These are phyloP conservation scores for Pao palembangensis DNA, from an alignment of 2,113 vertebrate genomes.

Conservation along the genomic window DNA sequence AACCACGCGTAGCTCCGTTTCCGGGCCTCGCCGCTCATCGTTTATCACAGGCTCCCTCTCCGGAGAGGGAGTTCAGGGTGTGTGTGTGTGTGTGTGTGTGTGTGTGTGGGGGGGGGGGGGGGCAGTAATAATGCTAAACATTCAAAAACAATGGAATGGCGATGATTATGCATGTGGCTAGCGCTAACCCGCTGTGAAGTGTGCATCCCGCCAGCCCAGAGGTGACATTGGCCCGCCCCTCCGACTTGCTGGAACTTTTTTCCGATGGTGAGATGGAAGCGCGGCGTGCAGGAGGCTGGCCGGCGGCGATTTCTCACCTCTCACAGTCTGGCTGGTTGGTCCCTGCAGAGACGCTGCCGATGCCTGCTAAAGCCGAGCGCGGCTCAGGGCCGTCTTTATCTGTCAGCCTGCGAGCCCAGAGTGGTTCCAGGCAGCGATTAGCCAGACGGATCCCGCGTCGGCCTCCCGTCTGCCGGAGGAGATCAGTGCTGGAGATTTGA, in stretches of 20 bases:
- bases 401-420: conserved; percentile 62
- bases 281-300: conserved; percentile 48
- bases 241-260: conserved; percentile 43
- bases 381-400: conserved; percentile 69
- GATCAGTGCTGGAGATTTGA: conserved; percentile 69
- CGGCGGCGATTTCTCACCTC: conserved; percentile 61
- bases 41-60: conserved; percentile 57
- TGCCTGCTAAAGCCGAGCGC: conserved; percentile 67
- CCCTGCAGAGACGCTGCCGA: conserved; percentile 53
- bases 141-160: conserved; percentile 54
- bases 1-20: conserved; percentile 54
- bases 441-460: conserved; percentile 62
- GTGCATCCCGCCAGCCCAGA: conserved; percentile 37
- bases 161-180: conserved; percentile 44
- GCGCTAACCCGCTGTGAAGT: conserved; percentile 28
- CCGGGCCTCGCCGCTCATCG: conserved; percentile 54
- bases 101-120: no score
- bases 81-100: no score
- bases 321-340: conserved; percentile 61
- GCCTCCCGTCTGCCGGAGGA: conserved; percentile 61
- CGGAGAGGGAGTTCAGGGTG: conserved; percentile 30
- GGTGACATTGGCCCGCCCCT: conserved; percentile 60
- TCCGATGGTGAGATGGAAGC: conserved; percentile 44
- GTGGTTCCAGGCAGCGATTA: conserved; percentile 72
- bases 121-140: conserved; percentile 33